Conservation (phyloP, 2,113 vertebrate genomes). For the Neotragus pygmaeus region DNA sequence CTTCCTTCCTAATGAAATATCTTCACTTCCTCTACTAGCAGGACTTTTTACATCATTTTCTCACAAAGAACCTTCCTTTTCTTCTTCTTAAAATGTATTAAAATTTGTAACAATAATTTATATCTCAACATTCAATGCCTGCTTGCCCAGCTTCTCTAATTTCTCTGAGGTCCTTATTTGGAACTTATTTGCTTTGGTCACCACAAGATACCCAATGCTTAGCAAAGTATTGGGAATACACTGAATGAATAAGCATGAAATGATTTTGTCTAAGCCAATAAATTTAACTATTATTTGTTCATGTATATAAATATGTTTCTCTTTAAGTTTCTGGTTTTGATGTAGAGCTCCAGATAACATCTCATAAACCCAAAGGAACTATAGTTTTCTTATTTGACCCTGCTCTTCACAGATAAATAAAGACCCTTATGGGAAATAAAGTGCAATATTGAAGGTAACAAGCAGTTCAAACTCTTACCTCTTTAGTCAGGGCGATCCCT, state of each 20-base stretch:
- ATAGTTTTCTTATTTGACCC: background rate
- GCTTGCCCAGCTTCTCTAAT: background rate
- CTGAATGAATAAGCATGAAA: background rate
- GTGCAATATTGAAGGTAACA: background rate
- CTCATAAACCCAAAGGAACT: background rate
- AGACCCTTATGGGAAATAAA: background rate
- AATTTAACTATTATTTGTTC: background rate
- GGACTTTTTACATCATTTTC: background rate
- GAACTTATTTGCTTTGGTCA: background rate
- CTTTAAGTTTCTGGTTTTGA: background rate
- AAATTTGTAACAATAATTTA: background rate
- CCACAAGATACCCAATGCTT: background rate
- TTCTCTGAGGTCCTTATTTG: background rate
- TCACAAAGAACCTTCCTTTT: background rate
- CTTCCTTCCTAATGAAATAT: background rate
- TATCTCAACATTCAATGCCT: background rate
- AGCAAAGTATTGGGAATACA: background rate
- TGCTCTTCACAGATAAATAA: background rate
- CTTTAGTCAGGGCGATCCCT: background rate
- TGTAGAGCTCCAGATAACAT: background rate
- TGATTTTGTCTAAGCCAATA: background rate
- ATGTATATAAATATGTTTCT: background rate
- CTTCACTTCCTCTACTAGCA: background rate
- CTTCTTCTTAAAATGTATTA: background rate
- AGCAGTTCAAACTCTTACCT: background rate